phyloP scores from a whole-genome alignment of 2,797 vertebrate genomes.

The Cossypha polioptera region DNA sequence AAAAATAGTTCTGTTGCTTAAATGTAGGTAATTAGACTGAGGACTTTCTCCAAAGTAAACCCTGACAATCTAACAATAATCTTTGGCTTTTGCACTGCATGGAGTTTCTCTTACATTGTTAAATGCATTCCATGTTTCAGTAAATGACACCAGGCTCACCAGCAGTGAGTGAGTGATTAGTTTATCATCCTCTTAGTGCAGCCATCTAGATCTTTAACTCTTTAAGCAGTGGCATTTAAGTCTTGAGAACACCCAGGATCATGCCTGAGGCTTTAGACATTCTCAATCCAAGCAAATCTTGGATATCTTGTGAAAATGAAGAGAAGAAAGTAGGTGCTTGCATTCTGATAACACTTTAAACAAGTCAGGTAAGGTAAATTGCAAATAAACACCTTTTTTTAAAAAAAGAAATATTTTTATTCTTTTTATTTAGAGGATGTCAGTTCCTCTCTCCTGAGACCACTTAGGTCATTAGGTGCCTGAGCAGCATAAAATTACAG shows the following conservation, averaged over 20 bases:
- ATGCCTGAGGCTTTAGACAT: constrained; percentile 69
- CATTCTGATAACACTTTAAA: constrained; percentile 48
- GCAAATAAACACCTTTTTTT: constrained; percentile 7
- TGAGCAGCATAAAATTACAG: constrained; percentile 6
- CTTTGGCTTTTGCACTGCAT: constrained; percentile 50
- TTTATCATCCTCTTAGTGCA: constrained; percentile 76
- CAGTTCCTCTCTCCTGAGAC: background rate
- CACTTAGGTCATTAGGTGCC: background rate
- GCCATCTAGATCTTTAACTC: constrained; percentile 78
- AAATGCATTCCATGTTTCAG: constrained; percentile 74
- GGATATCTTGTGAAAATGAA: constrained; percentile 64
- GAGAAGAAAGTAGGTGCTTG: constrained; percentile 60
- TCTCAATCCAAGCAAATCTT: constrained; percentile 50
- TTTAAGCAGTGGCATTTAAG: constrained; percentile 75
- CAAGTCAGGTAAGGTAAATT: constrained; percentile 51
- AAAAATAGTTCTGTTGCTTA: constrained; percentile 64
- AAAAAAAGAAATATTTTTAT: background rate
- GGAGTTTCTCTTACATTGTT: constrained; percentile 69
- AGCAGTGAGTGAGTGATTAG: constrained; percentile 72
- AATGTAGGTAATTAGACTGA: constrained; percentile 60
- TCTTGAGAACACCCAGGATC: constrained; percentile 78
- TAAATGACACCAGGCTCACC: constrained; percentile 75
- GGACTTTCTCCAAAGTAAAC: constrained; percentile 72
- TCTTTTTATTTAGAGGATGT: background rate
- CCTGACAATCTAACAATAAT: constrained; percentile 68